Evolutionary conservation across 2,113 vertebrate species (phyloP), one percentile per base, ranked within the genome.

Genomic region (Myrmecobius fasciatus): DNA sequence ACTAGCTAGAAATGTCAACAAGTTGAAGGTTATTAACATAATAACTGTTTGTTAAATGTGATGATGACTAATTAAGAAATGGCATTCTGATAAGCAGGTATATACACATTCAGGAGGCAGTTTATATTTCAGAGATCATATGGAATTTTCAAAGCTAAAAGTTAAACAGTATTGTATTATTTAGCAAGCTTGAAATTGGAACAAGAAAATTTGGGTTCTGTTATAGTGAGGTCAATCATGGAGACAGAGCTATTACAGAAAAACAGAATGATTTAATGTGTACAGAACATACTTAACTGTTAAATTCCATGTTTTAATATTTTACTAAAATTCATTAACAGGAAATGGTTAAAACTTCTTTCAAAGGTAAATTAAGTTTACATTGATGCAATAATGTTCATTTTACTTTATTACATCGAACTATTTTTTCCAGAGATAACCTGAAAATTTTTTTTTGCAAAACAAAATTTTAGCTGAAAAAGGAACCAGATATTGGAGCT

Each of bases 1-100:
- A 97, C 96, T 96, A 97, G 97, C 97, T 96, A 97, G 98, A 98
- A 98, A 97, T 94, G 97, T 98, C 98, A 98, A 98, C 98, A 98
- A 96, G 96, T 97, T 56, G 4, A 2, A 93, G 97, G 97, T 95
- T 98, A 97, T 98, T 98, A 98, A 98, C 96, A 95, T 98, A 98
- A 98, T 97, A 98, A 98, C 98, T 97, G 96, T 97, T 97, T 96
- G 98, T 98, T 98, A 98, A 97, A 98, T 94, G 96, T 94, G 95
- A 97, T 98, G 98, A 98, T 98, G 98, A 98, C 96, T 95, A 96
- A 98, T 98, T 98, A 96, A 98, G 96, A 98, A 97, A 98, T 93
- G 97, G 95, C 92, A 95, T 94, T 91, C 95, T 97, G 96, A 97
- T 91, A 98, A 98, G 98, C 97, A 97, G 98, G 98, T 96, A 96